Conservation (phyloP, 2,888 invertebrate species). For the Nomada hirtipes region DNA sequence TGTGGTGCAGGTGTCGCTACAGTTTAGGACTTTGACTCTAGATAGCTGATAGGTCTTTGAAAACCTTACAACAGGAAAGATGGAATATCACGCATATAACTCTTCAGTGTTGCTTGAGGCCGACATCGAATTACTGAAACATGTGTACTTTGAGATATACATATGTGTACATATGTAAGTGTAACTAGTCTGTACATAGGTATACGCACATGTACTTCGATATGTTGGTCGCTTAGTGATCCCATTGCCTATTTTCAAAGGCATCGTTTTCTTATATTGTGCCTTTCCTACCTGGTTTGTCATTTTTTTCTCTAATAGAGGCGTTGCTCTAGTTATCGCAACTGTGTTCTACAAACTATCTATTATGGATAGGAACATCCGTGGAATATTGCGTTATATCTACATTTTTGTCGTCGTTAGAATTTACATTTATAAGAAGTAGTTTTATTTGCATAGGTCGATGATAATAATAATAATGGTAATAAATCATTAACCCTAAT, state of each 20-base stretch:
- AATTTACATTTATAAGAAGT: not conserved
- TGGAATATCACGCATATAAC: not conserved
- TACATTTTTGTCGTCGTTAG: too few relatives aligned
- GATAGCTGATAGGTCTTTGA: not conserved
- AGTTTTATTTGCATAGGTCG: not conserved
- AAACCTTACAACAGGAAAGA: not conserved
- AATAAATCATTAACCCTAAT: too few relatives aligned
- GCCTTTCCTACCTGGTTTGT: not conserved
- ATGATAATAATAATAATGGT: too few relatives aligned
- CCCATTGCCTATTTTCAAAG: conserved; percentile 53
- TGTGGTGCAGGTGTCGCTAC: not conserved
- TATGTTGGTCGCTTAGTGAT: conserved; percentile 38
- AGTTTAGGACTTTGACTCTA: not conserved
- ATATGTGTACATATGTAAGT: not conserved
- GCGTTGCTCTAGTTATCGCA: not conserved
- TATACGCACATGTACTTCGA: not conserved
- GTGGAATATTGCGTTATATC: too few relatives aligned
- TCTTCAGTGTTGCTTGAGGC: conserved; percentile 23
- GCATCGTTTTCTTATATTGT: conserved; percentile 1
- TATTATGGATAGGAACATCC: too few relatives aligned
- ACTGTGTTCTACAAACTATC: too few relatives aligned
- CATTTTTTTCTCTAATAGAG: not conserved
- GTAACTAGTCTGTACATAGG: not conserved
- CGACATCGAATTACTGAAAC: not conserved
- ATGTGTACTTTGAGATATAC: not conserved